phyloP scores from a whole-genome alignment of 2,113 vertebrate genomes.

The Channa maculata region DNA sequence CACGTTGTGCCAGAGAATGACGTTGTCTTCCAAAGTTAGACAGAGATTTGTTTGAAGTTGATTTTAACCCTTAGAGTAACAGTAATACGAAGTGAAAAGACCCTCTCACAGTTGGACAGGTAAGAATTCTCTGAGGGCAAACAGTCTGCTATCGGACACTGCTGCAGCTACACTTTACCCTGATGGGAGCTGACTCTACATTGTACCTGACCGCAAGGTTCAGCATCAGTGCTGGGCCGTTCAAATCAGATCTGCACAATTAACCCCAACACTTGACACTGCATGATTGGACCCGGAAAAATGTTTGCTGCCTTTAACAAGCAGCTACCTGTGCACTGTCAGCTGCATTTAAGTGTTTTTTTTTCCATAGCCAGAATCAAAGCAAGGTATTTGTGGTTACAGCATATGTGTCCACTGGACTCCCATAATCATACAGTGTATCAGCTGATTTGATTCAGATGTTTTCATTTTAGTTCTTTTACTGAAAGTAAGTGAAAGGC shows the following conservation, averaged over 20 bases:
- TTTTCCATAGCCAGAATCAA: slow-evolving; percentile 1
- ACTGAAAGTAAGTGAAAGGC: slow-evolving; percentile 15
- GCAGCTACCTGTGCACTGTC: slow-evolving; percentile 4
- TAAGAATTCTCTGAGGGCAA: slow-evolving; percentile 43
- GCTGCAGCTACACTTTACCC: slow-evolving; percentile 20
- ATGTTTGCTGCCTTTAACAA: slow-evolving; percentile 10
- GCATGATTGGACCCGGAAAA: slow-evolving; percentile 27
- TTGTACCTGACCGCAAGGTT: slow-evolving; percentile 32
- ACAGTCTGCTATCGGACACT: slow-evolving; percentile 32
- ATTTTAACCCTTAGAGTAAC: slow-evolving; percentile 61
- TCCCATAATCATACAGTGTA: neutral
- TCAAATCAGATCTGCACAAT: slow-evolving; percentile 75
- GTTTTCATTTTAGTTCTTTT: slow-evolving; percentile 1
- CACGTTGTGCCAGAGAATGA: slow-evolving; percentile 58
- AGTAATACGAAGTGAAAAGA: slow-evolving; percentile 75
- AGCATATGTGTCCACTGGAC: neutral
- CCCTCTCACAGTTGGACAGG: slow-evolving; percentile 43
- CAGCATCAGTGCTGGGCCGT: slow-evolving; percentile 11
- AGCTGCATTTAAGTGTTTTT: neutral
- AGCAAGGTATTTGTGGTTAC: slow-evolving; percentile 19
- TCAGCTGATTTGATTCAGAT: slow-evolving; percentile 16
- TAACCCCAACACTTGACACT: slow-evolving; percentile 68
- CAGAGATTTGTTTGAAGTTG: slow-evolving; percentile 71
- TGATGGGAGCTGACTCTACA: slow-evolving; percentile 59
- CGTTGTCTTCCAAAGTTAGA: slow-evolving; percentile 41